These are phyloP conservation scores for Aspidiotus rigidus DNA, from an alignment of 2,888 invertebrate species.

Conservation along the genomic window DNA sequence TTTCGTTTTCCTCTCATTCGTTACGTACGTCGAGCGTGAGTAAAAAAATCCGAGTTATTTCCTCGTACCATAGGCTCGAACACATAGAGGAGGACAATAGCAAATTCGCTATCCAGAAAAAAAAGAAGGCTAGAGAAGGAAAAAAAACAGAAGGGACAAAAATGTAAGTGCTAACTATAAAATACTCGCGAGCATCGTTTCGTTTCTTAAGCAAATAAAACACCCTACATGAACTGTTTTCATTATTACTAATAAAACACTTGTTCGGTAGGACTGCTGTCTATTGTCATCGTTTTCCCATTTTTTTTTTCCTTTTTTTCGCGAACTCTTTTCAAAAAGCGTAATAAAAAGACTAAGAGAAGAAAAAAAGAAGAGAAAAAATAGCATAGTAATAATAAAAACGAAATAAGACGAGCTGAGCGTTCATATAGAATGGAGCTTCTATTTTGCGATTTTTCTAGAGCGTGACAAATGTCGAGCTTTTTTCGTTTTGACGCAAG, in stretches of 20 bases:
- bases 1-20: too few relatives aligned
- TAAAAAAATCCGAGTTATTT: too few relatives aligned
- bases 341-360: conserved; percentile 2
- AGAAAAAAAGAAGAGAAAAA: not conserved
- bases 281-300: conserved; percentile 11
- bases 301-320: not conserved
- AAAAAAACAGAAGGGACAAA: conserved; percentile 2
- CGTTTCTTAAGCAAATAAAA: conserved; percentile 15
- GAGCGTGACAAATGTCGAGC: too few relatives aligned
- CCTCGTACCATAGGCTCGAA: not conserved
- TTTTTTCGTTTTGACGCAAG: too few relatives aligned
- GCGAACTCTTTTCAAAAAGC: not conserved
- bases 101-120: not conserved
- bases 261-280: conserved; percentile 17
- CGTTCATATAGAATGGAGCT: not conserved
- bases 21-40: too few relatives aligned
- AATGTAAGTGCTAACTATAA: conserved; percentile 5
- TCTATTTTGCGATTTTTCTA: too few relatives aligned
- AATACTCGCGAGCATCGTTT: conserved; percentile 2
- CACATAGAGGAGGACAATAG: not conserved
- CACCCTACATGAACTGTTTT: conserved; percentile 16
- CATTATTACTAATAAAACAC: conserved; percentile 30
- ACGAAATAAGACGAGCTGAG: not conserved
- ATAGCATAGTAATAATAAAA: not conserved
- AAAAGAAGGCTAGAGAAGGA: not conserved